Percentiles rank a stretch among this genome's conserved stretches.
Evolutionary conservation across 2,888 invertebrate species (phyloP).

Genomic region (Clepsis dumicolana): DNA sequence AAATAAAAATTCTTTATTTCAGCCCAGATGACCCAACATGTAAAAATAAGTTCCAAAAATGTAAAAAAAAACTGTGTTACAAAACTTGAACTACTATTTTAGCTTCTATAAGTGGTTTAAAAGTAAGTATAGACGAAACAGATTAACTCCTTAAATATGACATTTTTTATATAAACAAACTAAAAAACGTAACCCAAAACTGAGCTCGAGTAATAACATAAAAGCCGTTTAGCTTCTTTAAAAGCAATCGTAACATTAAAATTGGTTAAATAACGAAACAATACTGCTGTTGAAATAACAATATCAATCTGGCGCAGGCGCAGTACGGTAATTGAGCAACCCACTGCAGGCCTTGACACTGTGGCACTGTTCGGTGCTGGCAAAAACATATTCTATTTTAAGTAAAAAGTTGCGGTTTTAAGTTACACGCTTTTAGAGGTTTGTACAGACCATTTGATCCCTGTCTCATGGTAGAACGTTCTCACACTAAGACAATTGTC

Average conservation of each 20-base stretch:
- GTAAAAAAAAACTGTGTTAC: no score
- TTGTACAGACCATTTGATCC: no score
- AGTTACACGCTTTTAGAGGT: background rate
- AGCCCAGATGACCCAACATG: no score
- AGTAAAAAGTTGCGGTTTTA: slow-evolving; percentile 26
- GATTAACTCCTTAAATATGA: no score
- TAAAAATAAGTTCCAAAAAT: no score
- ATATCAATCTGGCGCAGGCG: slow-evolving; percentile 35
- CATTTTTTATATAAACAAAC: background rate
- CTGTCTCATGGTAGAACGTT: no score
- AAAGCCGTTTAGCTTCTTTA: slow-evolving; percentile 21
- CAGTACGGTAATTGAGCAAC: slow-evolving; percentile 16
- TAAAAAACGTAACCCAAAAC: slow-evolving; percentile 1
- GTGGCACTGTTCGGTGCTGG: slow-evolving; percentile 10
- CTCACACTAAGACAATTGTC: no score
- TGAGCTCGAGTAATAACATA: background rate
- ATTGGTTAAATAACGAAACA: slow-evolving; percentile 43
- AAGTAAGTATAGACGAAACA: no score
- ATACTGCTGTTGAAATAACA: slow-evolving; percentile 32
- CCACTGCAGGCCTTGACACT: slow-evolving; percentile 39
- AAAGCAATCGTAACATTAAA: slow-evolving; percentile 25
- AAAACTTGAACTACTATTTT: no score
- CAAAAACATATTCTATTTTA: slow-evolving; percentile 28
- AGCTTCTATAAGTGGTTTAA: no score
- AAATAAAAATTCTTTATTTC: no score